Evolutionary conservation across 2,888 invertebrate genomes (phyloP), one percentile per base, ranked within the genome.

Genomic region (Zele albiditarsus): DNA sequence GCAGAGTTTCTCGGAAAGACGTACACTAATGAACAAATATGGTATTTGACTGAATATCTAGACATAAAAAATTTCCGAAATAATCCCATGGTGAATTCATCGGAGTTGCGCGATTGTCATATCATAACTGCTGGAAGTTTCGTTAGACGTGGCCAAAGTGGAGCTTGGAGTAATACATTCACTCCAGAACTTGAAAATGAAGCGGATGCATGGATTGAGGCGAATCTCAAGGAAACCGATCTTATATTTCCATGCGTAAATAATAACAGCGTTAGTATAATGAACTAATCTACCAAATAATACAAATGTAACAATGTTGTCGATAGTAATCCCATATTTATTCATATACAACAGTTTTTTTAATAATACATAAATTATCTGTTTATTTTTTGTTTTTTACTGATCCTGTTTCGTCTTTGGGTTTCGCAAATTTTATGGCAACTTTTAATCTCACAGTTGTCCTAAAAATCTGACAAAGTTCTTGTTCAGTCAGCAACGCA

Each of bases 41-140:
- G 90, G 0, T 89, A 88, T 14, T 90, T 97, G 6, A 91, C 92
- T 27, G 89, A 94, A 23, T 95, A 97, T 86, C 92, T 97, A 74
- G 92, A 93, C 83, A 95, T 97, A 80, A 92, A 93, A 16, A 95
- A 93, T 86, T 97, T 97, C 90, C 93, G 94, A 81, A 91, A 93
- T 28, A 97, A 97, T 89, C 92, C 93, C 70, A 93, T 94, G 0
- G 94, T 96, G 0, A 97, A 97, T 86, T 92, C 92, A 78, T 92
- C 93, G 77, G 91, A 92, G 71, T 91, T 94, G 89, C 91, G 90
- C 80, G 91, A 91, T 4, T 90, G 94, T 5, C 93, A 93, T 1
- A 91, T 95, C n/a, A 88, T 92, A 1, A 90, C 90, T 3, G 91
- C 91, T 1, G 93, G 93, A 82, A 90, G 90, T 3, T 95, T 95